phyloP scores from a whole-genome alignment of 2,888 invertebrate species.

The Rotaria socialis region DNA sequence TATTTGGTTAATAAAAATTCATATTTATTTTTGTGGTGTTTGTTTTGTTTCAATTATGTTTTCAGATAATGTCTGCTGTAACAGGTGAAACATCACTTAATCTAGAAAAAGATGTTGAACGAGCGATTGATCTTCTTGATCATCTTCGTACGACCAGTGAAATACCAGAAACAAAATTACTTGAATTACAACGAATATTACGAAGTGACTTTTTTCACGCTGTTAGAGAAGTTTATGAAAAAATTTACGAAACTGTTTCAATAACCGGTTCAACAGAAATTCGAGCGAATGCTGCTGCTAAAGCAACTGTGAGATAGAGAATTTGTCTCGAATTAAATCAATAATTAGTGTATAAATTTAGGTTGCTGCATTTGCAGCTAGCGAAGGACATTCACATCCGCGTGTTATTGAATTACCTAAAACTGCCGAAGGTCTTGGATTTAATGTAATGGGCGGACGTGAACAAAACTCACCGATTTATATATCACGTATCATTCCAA shows the following conservation, averaged over 20 bases:
- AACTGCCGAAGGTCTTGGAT: slow-evolving; percentile 96
- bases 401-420: slow-evolving; percentile 95
- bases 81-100: background rate
- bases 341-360: slow-evolving; percentile 66
- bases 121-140: slow-evolving; percentile 42
- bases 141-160: slow-evolving; percentile 40
- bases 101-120: slow-evolving; percentile 40
- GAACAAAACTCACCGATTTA: slow-evolving; percentile 99
- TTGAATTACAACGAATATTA: slow-evolving; percentile 59
- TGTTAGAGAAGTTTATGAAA: slow-evolving; percentile 95
- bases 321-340: background rate
- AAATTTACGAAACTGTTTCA: slow-evolving; percentile 96
- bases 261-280: slow-evolving; percentile 89
- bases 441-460: slow-evolving; percentile 98
- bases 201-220: slow-evolving; percentile 95
- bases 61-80: background rate
- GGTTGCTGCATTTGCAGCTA: slow-evolving; percentile 78
- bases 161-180: slow-evolving; percentile 43
- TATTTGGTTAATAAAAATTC: slow-evolving; percentile 38
- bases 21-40: background rate
- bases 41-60: background rate
- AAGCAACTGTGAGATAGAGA: slow-evolving; percentile 61
- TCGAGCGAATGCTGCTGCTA: slow-evolving; percentile 93
- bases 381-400: slow-evolving; percentile 97
- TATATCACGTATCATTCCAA: slow-evolving; percentile 96